Conservation (phyloP, 2,113 vertebrate genomes). For the Charadrius vociferus region DNA sequence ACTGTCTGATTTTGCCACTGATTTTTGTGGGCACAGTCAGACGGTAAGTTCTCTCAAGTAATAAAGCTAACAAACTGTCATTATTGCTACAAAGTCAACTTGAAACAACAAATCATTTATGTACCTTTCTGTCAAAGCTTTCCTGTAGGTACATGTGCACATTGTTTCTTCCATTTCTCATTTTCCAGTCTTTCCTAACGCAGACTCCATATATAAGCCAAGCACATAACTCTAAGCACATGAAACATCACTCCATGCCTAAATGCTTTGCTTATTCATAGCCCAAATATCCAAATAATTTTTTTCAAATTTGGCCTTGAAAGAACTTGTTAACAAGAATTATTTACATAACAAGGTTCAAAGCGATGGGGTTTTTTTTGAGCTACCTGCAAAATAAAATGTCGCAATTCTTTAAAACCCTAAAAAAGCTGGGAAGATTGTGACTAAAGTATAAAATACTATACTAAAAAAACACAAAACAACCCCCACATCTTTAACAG, state of each 20-base stretch:
- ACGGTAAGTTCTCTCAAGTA: background rate
- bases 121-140: background rate
- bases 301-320: constrained; percentile 2
- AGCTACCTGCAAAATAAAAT: background rate
- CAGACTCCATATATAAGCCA: background rate
- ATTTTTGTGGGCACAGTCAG: background rate
- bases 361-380: background rate
- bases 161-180: background rate
- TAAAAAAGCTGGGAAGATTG: background rate
- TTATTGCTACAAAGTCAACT: background rate
- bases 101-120: background rate
- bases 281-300: background rate
- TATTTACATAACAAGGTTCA: constrained; percentile 6
- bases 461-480: background rate
- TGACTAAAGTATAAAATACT: background rate
- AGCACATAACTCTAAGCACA: background rate
- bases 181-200: background rate
- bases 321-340: background rate
- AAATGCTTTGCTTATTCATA: background rate
- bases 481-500: background rate
- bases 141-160: background rate
- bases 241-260: background rate
- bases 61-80: background rate
- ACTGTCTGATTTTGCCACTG: background rate
- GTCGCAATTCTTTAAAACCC: background rate